Evolutionary conservation across 2,797 vertebrate species (phyloP).

Genomic region (Valencia hispanica): DNA sequence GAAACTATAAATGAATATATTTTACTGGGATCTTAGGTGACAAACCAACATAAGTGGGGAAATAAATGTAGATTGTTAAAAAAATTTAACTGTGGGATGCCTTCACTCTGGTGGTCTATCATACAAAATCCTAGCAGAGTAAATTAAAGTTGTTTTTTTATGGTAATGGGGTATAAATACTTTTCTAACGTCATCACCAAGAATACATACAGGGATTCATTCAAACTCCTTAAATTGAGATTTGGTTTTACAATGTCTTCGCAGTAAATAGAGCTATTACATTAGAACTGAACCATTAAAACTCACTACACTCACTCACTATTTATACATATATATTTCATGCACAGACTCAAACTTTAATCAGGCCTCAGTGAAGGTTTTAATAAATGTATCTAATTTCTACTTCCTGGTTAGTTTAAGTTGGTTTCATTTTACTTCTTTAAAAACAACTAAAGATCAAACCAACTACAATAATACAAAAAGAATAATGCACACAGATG

Average conservation of each 20-base stretch:
- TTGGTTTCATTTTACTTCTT: too few relatives aligned
- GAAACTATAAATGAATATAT: not conserved
- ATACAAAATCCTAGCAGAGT: not conserved
- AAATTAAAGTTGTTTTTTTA: not conserved
- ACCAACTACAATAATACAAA: not conserved
- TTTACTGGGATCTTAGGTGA: not conserved
- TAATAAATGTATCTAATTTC: not conserved
- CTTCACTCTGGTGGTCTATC: not conserved
- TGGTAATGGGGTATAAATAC: not conserved
- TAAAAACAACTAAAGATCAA: not conserved
- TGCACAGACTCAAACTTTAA: not conserved
- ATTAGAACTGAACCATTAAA: not conserved
- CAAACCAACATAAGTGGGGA: not conserved
- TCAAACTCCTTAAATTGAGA: not conserved
- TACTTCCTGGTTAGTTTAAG: not conserved
- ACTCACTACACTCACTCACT: too few relatives aligned
- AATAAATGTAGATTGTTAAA: not conserved
- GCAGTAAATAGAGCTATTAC: not conserved
- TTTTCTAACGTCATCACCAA: not conserved
- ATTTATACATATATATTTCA: not conserved
- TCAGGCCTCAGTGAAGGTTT: not conserved
- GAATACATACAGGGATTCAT: not conserved
- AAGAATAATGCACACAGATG: not conserved
- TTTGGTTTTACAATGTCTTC: not conserved
- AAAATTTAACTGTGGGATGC: not conserved